These are phyloP conservation scores for Neomonachus schauinslandi DNA, from an alignment of 2,113 vertebrate species.

Conservation along the genomic window DNA sequence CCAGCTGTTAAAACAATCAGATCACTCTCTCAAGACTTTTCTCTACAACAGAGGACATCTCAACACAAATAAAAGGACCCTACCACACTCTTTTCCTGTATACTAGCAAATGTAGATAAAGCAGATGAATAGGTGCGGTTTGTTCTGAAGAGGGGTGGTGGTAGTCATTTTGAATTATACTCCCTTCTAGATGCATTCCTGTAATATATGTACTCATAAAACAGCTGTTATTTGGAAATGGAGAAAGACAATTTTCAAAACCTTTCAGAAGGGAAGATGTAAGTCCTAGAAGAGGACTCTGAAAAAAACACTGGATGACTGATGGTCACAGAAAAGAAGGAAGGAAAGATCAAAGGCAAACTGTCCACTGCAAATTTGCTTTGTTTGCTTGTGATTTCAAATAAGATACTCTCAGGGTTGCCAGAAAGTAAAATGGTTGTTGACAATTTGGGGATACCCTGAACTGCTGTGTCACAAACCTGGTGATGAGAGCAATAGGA, in stretches of 20 bases:
- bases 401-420: not conserved
- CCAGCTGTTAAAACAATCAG: not conserved
- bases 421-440: not conserved
- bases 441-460: not conserved
- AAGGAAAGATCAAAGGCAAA: conserved; percentile 32
- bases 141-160: not conserved
- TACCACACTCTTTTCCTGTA: not conserved
- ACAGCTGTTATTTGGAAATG: not conserved
- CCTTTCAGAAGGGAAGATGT: not conserved
- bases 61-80: not conserved
- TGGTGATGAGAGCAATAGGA: not conserved
- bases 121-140: not conserved
- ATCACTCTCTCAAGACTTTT: not conserved
- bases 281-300: not conserved
- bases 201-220: not conserved
- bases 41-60: not conserved
- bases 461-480: not conserved
- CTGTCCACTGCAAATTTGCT: not conserved
- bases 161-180: not conserved
- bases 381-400: conserved; percentile 8
- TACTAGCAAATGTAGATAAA: not conserved
- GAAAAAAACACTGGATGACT: not conserved
- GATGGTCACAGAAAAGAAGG: not conserved
- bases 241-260: not conserved
- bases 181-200: not conserved